These are phyloP conservation scores for Cantharis flavilabris DNA, from an alignment of 2,888 invertebrate species.

Conservation along the genomic window DNA sequence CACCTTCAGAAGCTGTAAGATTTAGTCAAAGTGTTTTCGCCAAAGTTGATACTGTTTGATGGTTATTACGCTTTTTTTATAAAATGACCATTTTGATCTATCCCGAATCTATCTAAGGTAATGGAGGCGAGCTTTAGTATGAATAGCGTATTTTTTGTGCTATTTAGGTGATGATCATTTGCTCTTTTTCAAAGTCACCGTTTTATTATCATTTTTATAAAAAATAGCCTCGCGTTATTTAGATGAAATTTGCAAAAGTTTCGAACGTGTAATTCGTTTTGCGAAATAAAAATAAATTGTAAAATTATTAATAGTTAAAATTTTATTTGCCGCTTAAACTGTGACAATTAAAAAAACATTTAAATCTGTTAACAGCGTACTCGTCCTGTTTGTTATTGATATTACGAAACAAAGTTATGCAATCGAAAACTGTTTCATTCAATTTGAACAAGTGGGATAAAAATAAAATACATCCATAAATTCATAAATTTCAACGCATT, in stretches of 20 bases:
- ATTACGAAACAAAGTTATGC: slow-evolving; percentile 24
- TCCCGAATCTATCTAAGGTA: not conserved
- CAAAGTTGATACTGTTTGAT: slow-evolving; percentile 1
- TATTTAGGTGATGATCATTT: slow-evolving; percentile 2
- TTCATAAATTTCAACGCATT: slow-evolving; percentile 33
- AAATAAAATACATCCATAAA: slow-evolving; percentile 27
- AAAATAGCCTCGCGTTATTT: not conserved
- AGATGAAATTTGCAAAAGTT: not conserved
- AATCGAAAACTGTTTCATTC: slow-evolving; percentile 29
- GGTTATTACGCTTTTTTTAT: slow-evolving; percentile 1
- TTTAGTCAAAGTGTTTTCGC: not conserved
- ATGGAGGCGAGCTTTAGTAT: slow-evolving; percentile 1
- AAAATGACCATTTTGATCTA: slow-evolving; percentile 1
- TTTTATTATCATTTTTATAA: not conserved
- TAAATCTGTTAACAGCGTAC: not conserved
- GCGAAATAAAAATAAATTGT: not conserved
- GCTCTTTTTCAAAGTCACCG: not conserved
- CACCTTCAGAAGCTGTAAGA: not conserved
- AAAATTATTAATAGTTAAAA: not conserved
- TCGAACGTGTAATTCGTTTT: not conserved
- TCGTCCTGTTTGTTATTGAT: not conserved
- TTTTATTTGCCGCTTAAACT: not conserved
- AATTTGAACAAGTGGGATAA: slow-evolving; percentile 26
- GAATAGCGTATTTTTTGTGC: slow-evolving; percentile 2
- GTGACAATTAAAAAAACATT: not conserved